Conservation (phyloP, 2,113 vertebrate species). For the Bolborhynchus lineola region DNA sequence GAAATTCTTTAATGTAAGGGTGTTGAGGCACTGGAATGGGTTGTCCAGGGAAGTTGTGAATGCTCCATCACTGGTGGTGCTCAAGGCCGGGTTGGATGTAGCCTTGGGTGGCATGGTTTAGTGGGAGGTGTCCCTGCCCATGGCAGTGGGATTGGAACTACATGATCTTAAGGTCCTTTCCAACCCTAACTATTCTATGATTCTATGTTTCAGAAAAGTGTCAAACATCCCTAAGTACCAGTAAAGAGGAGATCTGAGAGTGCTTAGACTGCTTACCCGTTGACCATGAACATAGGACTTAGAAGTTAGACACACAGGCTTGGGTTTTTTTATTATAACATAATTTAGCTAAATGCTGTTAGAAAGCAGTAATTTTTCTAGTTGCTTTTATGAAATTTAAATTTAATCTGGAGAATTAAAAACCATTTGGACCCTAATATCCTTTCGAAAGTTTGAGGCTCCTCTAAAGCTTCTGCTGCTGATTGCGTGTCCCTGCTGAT, state of each 20-base stretch:
- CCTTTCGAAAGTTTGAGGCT: not conserved
- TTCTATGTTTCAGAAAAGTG: not conserved
- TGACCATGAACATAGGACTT: not conserved
- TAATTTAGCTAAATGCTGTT: not conserved
- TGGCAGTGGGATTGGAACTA: too few species aligned
- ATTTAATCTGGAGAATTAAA: not conserved
- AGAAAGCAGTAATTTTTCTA: not conserved
- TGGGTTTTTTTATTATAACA: fast-evolving
- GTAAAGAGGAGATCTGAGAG: not conserved
- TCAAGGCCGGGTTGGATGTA: too few species aligned
- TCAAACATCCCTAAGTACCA: not conserved
- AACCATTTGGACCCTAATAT: not conserved
- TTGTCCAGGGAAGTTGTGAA: too few species aligned
- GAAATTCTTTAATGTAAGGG: too few species aligned
- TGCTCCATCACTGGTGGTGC: too few species aligned
- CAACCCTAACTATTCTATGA: too few species aligned
- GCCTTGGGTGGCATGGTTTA: too few species aligned
- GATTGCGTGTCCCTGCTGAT: fast-evolving
- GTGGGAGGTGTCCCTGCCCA: too few species aligned
- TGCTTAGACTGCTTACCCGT: not conserved
- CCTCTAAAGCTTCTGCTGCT: not conserved
- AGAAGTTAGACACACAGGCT: not conserved
- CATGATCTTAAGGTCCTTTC: too few species aligned
- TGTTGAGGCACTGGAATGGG: too few species aligned
- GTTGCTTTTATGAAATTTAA: not conserved